These are phyloP conservation scores for Girardinus metallicus DNA, from an alignment of 2,797 vertebrate species.

Conservation along the genomic window DNA sequence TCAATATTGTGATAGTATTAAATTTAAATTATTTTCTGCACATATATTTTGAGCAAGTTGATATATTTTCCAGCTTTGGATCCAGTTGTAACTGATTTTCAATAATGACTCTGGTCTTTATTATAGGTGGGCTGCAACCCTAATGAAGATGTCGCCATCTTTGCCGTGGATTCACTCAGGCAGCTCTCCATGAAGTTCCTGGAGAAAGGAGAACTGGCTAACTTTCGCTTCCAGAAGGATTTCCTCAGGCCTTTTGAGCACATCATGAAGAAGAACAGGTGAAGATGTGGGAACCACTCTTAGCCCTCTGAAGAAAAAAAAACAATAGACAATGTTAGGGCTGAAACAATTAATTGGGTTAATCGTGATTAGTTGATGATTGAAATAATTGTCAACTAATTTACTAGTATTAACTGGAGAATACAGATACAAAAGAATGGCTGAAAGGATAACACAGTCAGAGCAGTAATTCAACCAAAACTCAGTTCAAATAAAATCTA, in stretches of 20 bases:
- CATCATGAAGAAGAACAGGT: conserved; percentile 99
- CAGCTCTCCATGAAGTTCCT: conserved; percentile 99
- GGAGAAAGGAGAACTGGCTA: conserved; percentile 97
- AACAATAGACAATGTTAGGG: too few species aligned
- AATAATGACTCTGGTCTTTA: neutral
- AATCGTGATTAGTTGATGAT: too few species aligned
- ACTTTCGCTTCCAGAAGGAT: conserved; percentile 99
- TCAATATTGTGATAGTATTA: too few species aligned
- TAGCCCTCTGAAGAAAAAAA: neutral
- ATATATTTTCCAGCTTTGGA: neutral
- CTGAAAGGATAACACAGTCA: too few species aligned
- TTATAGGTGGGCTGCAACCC: conserved; percentile 96
- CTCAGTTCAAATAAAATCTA: too few species aligned
- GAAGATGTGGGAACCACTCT: conserved; percentile 29
- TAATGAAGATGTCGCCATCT: conserved; percentile 98
- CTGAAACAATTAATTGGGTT: too few species aligned
- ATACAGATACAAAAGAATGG: neutral
- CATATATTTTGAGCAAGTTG: too few species aligned
- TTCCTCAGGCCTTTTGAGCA: conserved; percentile 98
- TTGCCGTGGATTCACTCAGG: conserved; percentile 96
- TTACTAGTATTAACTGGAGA: too few species aligned
- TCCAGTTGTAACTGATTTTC: neutral
- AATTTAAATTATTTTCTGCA: too few species aligned
- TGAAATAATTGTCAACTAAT: too few species aligned
- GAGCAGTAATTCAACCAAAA: too few species aligned